Conservation (phyloP, 2,113 vertebrate genomes). For the Eclectus roratus region DNA sequence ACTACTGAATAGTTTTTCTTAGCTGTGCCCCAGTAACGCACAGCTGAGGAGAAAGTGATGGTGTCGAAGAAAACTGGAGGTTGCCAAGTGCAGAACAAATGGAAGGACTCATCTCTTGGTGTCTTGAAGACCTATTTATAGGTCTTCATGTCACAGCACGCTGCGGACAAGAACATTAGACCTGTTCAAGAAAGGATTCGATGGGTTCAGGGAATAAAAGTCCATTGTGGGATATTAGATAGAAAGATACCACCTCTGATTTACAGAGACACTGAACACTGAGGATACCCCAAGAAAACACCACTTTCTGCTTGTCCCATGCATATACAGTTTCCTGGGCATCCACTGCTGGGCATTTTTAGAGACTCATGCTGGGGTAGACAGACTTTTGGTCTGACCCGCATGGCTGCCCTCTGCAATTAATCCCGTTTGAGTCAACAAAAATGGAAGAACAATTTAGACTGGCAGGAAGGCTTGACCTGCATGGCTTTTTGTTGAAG, state of each 20-base stretch:
- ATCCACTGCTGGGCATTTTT: background rate
- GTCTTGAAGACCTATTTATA: background rate
- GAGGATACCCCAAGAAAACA: background rate
- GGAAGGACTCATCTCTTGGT: background rate
- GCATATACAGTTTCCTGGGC: accelerated
- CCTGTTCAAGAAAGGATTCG: background rate
- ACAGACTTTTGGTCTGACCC: background rate
- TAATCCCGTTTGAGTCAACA: constrained; percentile 7
- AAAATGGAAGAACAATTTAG: constrained; percentile 21
- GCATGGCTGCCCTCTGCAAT: background rate
- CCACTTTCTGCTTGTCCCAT: background rate
- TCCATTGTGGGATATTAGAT: background rate
- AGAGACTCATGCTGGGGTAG: background rate
- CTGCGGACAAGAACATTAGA: background rate
- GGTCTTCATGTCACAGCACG: background rate
- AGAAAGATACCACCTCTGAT: background rate
- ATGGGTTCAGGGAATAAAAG: background rate
- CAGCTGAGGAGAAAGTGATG: background rate
- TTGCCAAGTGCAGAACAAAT: background rate
- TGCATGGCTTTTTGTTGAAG: background rate
- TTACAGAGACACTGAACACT: background rate
- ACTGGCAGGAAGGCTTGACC: constrained; percentile 6
- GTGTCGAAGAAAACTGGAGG: background rate
- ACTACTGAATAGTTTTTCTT: background rate
- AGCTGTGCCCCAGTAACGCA: background rate